A percentile compares a stretch with the other conserved stretches of the same genome.
Evolutionary conservation across 2,113 vertebrate species (phyloP).

Genomic region (Malurus cyaneus): DNA sequence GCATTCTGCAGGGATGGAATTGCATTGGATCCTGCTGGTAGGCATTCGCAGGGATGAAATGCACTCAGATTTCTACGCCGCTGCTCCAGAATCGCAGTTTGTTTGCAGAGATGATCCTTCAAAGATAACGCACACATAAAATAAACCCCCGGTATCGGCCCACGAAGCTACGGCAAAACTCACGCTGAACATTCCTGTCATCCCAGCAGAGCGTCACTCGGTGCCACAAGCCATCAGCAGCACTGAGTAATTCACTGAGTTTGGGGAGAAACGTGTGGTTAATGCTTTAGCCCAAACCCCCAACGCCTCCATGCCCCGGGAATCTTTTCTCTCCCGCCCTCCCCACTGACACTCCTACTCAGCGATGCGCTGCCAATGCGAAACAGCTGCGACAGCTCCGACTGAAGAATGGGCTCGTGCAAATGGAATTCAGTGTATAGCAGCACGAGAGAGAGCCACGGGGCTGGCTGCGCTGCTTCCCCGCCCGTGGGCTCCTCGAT

Average conservation of each 20-base stretch:
- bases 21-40: too few relatives aligned
- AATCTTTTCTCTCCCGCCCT: conserved; percentile 56
- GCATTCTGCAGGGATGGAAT: too few relatives aligned
- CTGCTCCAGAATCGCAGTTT: background rate
- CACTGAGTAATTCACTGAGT: conserved; percentile 30
- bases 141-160: background rate
- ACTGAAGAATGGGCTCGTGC: conserved; percentile 62
- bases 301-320: conserved; percentile 60
- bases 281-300: conserved; percentile 57
- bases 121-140: background rate
- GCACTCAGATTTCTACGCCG: background rate
- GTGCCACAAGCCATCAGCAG: background rate
- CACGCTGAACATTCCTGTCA: background rate
- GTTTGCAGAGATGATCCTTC: background rate
- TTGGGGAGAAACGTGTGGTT: conserved; percentile 50
- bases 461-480: too few relatives aligned
- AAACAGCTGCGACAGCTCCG: conserved; percentile 66
- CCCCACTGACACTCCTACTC: conserved; percentile 64
- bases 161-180: background rate
- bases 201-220: background rate
- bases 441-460: too few relatives aligned
- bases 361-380: conserved; percentile 62
- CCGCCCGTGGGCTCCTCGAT: too few relatives aligned
- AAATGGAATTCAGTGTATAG: too few relatives aligned
- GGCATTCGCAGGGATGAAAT: too few relatives aligned